A percentile compares a stretch with the other conserved stretches of the same genome.
Conservation (phyloP, 2,888 invertebrate species). For the Watsonalla cultraria region DNA sequence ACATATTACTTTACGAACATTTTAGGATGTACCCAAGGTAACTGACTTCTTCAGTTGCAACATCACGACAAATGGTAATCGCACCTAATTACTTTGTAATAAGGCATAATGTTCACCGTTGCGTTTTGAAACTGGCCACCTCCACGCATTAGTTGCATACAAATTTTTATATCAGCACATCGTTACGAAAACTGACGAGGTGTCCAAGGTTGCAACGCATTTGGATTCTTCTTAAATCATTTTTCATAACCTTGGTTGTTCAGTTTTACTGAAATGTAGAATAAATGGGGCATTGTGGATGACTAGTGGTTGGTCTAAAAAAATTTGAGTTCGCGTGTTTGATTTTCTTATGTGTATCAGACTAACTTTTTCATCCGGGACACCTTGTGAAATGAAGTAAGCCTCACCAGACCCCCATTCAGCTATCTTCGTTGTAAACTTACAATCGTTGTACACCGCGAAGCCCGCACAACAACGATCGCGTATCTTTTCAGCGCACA, state of each 20-base stretch:
- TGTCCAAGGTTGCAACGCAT: constrained; percentile 31
- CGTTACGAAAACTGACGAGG: constrained; percentile 27
- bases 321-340: no score
- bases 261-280: neutral
- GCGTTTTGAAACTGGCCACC: constrained; percentile 21
- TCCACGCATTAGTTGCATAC: constrained; percentile 24
- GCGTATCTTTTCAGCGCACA: no score
- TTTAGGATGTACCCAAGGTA: neutral
- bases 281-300: neutral
- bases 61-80: constrained; percentile 6
- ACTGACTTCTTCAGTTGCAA: neutral
- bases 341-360: no score
- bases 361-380: no score
- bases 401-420: no score
- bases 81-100: constrained; percentile 22
- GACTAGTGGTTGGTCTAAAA: no score
- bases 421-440: no score
- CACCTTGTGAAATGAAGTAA: no score
- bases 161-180: constrained; percentile 20
- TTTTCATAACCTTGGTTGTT: neutral
- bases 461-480: no score
- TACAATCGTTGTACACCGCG: no score
- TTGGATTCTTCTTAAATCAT: constrained; percentile 8
- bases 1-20: neutral
- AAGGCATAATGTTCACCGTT: constrained; percentile 23